phyloP scores from a whole-genome alignment of 2,888 invertebrate species.

The Drosophila colorata region DNA sequence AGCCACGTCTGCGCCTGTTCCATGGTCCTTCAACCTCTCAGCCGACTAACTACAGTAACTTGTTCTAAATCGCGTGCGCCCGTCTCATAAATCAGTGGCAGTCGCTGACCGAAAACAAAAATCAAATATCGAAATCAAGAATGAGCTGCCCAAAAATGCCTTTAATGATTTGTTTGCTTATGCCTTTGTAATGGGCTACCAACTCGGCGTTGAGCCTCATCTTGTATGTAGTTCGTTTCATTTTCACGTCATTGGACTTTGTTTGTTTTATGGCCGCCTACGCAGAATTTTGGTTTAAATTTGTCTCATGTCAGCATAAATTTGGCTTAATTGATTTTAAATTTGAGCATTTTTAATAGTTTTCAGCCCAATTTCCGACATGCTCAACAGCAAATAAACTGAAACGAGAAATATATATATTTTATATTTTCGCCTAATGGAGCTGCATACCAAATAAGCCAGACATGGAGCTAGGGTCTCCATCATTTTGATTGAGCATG shows the following conservation, averaged over 20 bases:
- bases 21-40: constrained; percentile 24
- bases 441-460: constrained; percentile 67
- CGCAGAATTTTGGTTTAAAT: constrained; percentile 60
- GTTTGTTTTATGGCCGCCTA: constrained; percentile 64
- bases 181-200: constrained; percentile 63
- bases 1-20: constrained; percentile 6
- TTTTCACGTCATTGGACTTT: constrained; percentile 38
- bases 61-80: constrained; percentile 71
- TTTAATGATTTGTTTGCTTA: constrained; percentile 75
- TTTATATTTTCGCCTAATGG: constrained; percentile 60
- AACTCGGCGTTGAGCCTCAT: constrained; percentile 23
- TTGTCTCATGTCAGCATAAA: constrained; percentile 76
- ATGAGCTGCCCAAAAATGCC: constrained; percentile 32
- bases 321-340: constrained; percentile 80
- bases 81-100: constrained; percentile 62
- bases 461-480: constrained; percentile 18
- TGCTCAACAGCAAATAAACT: constrained; percentile 42
- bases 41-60: constrained; percentile 17
- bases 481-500: constrained; percentile 67
- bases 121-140: constrained; percentile 38
- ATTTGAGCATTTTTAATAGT: constrained; percentile 70
- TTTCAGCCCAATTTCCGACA: constrained; percentile 67
- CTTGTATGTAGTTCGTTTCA: constrained; percentile 58
- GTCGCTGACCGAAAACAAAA: constrained; percentile 21
- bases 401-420: constrained; percentile 47